Evolutionary conservation across 23 tunicate species (phyloP).

Genomic region (Styela plicata): DNA sequence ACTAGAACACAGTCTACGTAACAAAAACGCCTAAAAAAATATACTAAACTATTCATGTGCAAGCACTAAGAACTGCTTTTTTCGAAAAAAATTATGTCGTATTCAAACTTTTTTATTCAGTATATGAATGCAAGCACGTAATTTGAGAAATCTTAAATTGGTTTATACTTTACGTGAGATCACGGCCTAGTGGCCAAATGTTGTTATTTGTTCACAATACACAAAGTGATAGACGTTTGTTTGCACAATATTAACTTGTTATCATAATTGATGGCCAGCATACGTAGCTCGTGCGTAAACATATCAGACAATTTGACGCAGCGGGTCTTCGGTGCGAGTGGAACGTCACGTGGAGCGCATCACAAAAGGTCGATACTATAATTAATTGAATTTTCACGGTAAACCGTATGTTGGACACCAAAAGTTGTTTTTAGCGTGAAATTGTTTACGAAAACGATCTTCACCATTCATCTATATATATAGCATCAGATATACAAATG

Average conservation of each 20-base stretch:
- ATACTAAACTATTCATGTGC: too few species aligned
- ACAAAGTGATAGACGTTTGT: not conserved
- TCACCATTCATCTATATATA: too few species aligned
- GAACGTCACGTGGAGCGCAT: not conserved
- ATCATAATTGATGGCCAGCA: not conserved
- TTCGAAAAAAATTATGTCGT: too few species aligned
- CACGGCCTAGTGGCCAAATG: too few species aligned
- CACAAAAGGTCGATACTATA: not conserved
- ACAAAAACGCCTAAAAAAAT: too few species aligned
- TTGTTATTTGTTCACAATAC: not conserved
- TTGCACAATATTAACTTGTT: not conserved
- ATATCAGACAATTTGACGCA: not conserved
- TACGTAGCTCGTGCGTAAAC: not conserved
- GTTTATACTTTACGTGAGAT: too few species aligned
- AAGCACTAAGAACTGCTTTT: too few species aligned
- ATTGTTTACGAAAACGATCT: not conserved
- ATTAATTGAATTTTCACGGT: not conserved
- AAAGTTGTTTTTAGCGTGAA: not conserved
- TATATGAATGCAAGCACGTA: too few species aligned
- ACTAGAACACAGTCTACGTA: too few species aligned
- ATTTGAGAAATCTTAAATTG: too few species aligned
- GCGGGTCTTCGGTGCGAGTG: not conserved
- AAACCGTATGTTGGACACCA: not conserved
- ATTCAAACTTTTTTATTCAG: too few species aligned
- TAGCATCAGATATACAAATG: too few species aligned